Evolutionary conservation across 2,113 vertebrate genomes (phyloP).

Genomic region (Candoia aspera): DNA sequence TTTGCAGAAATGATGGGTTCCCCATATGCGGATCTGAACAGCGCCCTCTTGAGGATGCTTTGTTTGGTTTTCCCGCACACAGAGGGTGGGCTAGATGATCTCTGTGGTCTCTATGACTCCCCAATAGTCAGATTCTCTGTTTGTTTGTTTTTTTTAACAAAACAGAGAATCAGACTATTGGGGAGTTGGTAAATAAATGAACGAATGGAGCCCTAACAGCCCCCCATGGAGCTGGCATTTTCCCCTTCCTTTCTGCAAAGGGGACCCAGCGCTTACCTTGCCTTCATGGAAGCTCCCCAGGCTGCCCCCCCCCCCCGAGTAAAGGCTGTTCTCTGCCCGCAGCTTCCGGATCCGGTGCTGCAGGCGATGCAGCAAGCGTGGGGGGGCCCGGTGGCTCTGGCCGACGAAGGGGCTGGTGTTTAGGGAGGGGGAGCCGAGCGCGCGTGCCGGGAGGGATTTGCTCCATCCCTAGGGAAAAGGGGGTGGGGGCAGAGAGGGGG

Average conservation of each 20-base stretch:
- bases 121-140: neutral
- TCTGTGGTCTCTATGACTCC: neutral
- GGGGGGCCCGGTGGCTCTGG: constrained; percentile 64
- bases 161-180: neutral
- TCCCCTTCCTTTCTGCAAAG: neutral
- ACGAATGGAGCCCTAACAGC: neutral
- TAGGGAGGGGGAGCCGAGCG: constrained; percentile 42
- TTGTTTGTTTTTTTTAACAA: neutral
- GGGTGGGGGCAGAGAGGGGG: neutral
- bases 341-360: constrained; percentile 76
- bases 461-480: constrained; percentile 48
- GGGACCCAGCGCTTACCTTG: constrained; percentile 45
- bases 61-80: too few relatives aligned
- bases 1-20: neutral
- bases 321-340: constrained; percentile 63
- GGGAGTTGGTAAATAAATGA: neutral
- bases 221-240: too few relatives aligned
- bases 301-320: constrained; percentile 38
- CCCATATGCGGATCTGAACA: neutral
- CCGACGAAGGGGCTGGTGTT: constrained; percentile 9
- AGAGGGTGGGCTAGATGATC: too few relatives aligned
- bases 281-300: constrained; percentile 11
- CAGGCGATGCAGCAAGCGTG: constrained; percentile 74
- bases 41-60: neutral
- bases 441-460: constrained; percentile 37